phyloP scores from a whole-genome alignment of 2,113 vertebrate genomes.

The Salminus brasiliensis region DNA sequence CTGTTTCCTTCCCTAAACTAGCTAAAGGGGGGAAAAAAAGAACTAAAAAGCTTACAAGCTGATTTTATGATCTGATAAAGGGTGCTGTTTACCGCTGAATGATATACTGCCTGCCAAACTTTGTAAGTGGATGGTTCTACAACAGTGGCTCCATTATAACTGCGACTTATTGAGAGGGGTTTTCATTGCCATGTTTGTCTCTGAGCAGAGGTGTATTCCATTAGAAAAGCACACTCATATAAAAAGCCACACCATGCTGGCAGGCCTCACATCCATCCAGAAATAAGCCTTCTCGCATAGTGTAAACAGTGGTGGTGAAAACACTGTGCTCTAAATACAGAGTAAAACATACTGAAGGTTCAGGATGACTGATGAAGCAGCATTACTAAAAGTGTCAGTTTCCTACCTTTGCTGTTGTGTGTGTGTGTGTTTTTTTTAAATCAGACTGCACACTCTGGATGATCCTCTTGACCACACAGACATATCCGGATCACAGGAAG shows the following conservation, averaged over 20 bases:
- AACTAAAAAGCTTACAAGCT: slow-evolving; percentile 74
- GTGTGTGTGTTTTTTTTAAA: no score
- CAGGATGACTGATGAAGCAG: not conserved
- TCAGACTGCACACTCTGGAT: not conserved
- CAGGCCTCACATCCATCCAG: slow-evolving; percentile 17
- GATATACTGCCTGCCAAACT: slow-evolving; percentile 76
- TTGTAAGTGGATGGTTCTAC: slow-evolving; percentile 70
- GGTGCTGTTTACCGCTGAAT: slow-evolving; percentile 76
- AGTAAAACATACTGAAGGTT: slow-evolving; percentile 32
- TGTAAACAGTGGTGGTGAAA: slow-evolving; percentile 35
- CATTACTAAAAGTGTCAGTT: not conserved
- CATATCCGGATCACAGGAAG: slow-evolving; percentile 17
- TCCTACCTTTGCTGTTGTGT: not conserved
- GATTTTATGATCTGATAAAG: slow-evolving; percentile 81
- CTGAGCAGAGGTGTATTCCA: slow-evolving; percentile 38
- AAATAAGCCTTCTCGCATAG: slow-evolving; percentile 26
- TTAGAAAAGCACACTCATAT: slow-evolving; percentile 37
- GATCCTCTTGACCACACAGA: slow-evolving; percentile 34
- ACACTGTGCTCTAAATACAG: slow-evolving; percentile 31
- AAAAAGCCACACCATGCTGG: slow-evolving; percentile 26
- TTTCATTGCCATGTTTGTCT: slow-evolving; percentile 59
- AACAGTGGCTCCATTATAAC: slow-evolving; percentile 58
- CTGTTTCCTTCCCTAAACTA: slow-evolving; percentile 71
- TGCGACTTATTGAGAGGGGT: slow-evolving; percentile 57
- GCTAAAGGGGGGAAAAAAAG: slow-evolving; percentile 58